Percentiles rank a stretch among this genome's conserved stretches.
These are phyloP conservation scores for Cephus pygmeus DNA, from an alignment of 2,888 invertebrate genomes.

Conservation along the genomic window DNA sequence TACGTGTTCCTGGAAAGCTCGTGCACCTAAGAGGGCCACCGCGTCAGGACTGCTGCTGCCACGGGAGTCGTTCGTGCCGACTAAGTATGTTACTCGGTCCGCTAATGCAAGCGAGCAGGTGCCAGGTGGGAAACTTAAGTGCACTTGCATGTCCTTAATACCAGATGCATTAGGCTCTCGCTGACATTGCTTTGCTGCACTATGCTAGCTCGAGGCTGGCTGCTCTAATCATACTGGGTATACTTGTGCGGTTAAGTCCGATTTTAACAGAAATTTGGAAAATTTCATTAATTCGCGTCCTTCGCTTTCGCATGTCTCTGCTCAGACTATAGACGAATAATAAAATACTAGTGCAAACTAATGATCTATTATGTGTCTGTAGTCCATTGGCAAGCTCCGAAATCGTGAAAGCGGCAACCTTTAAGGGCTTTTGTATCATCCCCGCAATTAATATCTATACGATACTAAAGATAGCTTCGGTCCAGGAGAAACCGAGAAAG, in stretches of 20 bases:
- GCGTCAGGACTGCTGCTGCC: neutral
- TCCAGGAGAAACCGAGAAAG: neutral
- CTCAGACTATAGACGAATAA: neutral
- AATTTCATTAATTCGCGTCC: no score
- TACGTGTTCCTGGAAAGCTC: neutral
- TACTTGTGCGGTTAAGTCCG: neutral
- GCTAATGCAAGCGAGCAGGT: slow-evolving; percentile 1
- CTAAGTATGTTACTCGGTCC: neutral
- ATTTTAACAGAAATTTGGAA: neutral
- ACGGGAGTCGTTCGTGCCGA: neutral
- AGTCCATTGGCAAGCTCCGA: no score
- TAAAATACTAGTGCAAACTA: neutral
- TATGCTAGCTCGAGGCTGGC: neutral
- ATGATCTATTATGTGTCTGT: neutral
- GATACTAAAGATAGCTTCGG: neutral
- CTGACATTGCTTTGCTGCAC: neutral
- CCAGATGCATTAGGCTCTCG: slow-evolving; percentile 14
- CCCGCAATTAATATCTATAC: neutral
- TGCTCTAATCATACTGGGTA: neutral
- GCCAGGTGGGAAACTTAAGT: slow-evolving; percentile 17
- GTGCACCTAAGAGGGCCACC: neutral
- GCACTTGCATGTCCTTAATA: slow-evolving; percentile 19
- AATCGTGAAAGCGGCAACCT: no score
- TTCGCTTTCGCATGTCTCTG: no score
- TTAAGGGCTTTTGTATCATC: neutral